These are phyloP conservation scores for Isoperla grammatica DNA, from an alignment of 2,888 invertebrate species.

Conservation along the genomic window DNA sequence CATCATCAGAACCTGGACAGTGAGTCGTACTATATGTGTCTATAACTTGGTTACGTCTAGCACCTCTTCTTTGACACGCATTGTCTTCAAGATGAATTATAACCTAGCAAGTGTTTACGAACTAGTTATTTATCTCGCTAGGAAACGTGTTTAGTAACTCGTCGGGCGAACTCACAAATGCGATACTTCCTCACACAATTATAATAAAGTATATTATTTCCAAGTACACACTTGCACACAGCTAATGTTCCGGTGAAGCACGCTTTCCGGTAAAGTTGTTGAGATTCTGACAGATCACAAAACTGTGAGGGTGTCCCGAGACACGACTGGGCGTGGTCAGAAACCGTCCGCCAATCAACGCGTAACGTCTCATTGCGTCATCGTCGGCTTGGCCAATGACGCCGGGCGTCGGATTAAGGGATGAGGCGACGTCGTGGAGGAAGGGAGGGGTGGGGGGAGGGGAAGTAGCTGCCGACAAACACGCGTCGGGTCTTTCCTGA, in stretches of 20 bases:
- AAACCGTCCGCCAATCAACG: constrained; percentile 1
- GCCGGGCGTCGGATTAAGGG: not conserved
- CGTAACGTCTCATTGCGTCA: constrained; percentile 5
- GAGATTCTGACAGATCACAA: constrained; percentile 9
- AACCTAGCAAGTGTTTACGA: too few relatives aligned
- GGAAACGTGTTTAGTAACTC: too few relatives aligned
- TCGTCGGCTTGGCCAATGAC: not conserved
- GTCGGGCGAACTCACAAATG: too few relatives aligned
- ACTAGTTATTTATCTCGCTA: too few relatives aligned
- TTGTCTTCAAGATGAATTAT: too few relatives aligned
- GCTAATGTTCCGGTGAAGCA: constrained; percentile 1
- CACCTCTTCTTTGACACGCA: too few relatives aligned
- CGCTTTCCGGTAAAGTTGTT: not conserved
- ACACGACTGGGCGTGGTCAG: not conserved
- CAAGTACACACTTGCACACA: constrained; percentile 7
- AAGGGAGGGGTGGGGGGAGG: not conserved
- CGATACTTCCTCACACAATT: too few relatives aligned
- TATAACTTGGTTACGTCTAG: too few relatives aligned
- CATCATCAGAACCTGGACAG: constrained; percentile 47
- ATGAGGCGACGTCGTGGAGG: not conserved
- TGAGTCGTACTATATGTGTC: too few relatives aligned
- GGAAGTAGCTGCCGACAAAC: constrained; percentile 24
- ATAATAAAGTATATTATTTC: not conserved
- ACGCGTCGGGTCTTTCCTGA: constrained; percentile 22
- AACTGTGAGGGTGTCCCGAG: not conserved